Conservation (phyloP, 2,113 vertebrate genomes). For the Rhinopomastus cyanomelas region DNA sequence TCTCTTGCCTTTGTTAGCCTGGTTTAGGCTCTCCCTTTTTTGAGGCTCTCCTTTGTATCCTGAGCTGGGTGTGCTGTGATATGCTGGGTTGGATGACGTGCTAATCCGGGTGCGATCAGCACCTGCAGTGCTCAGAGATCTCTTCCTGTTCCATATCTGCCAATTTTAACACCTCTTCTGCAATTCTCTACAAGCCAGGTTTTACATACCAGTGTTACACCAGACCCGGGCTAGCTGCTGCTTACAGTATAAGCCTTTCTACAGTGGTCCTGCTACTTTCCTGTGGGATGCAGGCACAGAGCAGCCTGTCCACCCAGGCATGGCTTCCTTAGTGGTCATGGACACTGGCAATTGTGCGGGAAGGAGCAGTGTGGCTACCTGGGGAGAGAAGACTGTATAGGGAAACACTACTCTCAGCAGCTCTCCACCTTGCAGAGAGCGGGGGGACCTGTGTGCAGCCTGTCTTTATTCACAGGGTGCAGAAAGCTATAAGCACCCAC, state of each 20-base stretch:
- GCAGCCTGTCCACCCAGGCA: fast-evolving
- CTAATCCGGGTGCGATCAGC: slow-evolving; percentile 14
- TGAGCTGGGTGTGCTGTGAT: not conserved
- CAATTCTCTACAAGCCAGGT: not conserved
- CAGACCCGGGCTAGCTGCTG: fast-evolving
- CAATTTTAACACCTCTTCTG: not conserved
- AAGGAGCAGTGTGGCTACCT: not conserved
- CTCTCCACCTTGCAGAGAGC: not conserved
- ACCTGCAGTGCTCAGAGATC: not conserved
- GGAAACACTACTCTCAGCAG: not conserved
- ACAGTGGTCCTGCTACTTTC: not conserved
- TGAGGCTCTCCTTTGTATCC: slow-evolving; percentile 12
- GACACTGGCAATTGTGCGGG: not conserved
- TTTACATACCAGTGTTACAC: not conserved
- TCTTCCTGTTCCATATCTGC: not conserved
- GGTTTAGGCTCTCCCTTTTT: not conserved
- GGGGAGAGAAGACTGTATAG: not conserved
- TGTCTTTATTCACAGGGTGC: fast-evolving
- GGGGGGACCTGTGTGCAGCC: not conserved
- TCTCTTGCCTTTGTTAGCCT: not conserved
- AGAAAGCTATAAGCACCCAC: not conserved
- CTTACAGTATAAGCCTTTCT: not conserved
- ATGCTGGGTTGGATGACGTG: not conserved
- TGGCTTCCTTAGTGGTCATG: not conserved
- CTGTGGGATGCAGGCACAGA: not conserved